phyloP scores from a whole-genome alignment of 2,113 vertebrate genomes.

The Myrmecobius fasciatus region DNA sequence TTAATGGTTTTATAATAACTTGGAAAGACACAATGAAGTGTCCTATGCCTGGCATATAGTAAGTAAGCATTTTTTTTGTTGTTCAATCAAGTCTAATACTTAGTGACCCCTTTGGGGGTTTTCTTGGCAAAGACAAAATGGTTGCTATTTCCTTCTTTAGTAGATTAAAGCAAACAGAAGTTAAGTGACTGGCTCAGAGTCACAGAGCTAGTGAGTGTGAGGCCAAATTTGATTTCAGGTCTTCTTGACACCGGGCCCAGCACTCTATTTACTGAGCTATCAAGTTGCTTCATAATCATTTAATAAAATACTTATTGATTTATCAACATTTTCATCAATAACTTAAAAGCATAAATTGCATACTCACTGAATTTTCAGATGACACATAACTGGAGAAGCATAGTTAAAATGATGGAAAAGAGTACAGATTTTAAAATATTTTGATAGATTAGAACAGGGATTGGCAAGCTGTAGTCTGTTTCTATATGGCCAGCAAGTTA shows the following conservation, averaged over 20 bases:
- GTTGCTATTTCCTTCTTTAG: not conserved
- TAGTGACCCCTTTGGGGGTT: not conserved
- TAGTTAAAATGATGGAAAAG: no score
- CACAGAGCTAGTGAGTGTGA: not conserved
- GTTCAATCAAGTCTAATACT: not conserved
- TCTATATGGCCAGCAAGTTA: not conserved
- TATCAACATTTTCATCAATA: no score
- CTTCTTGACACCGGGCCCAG: not conserved
- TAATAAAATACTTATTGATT: no score
- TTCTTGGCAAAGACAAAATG: not conserved
- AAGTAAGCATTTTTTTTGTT: not conserved
- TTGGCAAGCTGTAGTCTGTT: not conserved
- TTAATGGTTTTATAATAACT: not conserved
- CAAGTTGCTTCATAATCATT: not conserved
- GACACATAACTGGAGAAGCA: no score
- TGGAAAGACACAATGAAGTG: not conserved
- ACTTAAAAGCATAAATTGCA: no score
- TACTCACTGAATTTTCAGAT: no score
- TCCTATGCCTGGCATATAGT: not conserved
- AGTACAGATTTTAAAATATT: not conserved
- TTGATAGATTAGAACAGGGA: not conserved
- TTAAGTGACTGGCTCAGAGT: not conserved
- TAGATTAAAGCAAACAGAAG: not conserved
- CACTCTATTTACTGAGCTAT: not conserved
- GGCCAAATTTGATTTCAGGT: not conserved